phyloP scores from a whole-genome alignment of 2,113 vertebrate genomes.

The Melanerpes aurifrons region DNA sequence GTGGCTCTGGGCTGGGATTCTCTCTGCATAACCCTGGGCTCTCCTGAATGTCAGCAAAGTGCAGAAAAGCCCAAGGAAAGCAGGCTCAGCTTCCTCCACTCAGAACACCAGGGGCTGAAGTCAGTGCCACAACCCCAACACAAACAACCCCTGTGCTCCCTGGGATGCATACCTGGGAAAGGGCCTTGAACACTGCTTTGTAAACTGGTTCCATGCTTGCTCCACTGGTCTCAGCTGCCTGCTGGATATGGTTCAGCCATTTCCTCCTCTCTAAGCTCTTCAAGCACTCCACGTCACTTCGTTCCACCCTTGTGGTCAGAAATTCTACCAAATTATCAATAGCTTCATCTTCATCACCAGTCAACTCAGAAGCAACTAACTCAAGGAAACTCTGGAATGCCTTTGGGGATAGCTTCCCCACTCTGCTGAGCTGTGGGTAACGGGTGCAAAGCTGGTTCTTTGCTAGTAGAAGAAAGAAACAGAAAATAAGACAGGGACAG shows the following conservation, averaged over 20 bases:
- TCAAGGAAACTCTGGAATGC: slow-evolving; percentile 78
- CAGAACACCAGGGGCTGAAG: background rate
- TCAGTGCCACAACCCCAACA: background rate
- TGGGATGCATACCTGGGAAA: slow-evolving; percentile 70
- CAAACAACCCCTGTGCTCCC: background rate
- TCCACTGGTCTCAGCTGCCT: slow-evolving; percentile 58
- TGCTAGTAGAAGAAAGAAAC: slow-evolving; percentile 2
- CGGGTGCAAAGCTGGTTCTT: slow-evolving; percentile 17
- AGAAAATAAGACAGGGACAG: background rate
- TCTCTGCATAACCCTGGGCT: background rate
- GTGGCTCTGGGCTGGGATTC: background rate
- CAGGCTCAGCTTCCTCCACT: background rate
- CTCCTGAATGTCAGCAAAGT: background rate
- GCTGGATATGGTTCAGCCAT: slow-evolving; percentile 77
- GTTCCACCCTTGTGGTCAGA: slow-evolving; percentile 56
- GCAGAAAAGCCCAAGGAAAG: background rate
- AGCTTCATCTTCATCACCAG: slow-evolving; percentile 58
- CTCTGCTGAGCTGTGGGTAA: slow-evolving; percentile 45
- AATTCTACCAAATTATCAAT: slow-evolving; percentile 75
- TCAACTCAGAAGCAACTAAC: slow-evolving; percentile 67
- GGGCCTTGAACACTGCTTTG: slow-evolving; percentile 66
- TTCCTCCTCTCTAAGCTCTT: slow-evolving; percentile 64
- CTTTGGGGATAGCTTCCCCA: slow-evolving; percentile 59
- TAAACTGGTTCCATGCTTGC: slow-evolving; percentile 72
- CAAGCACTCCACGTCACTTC: background rate